phyloP scores from a whole-genome alignment of 2,888 invertebrate genomes.

The Aromia moschata region DNA sequence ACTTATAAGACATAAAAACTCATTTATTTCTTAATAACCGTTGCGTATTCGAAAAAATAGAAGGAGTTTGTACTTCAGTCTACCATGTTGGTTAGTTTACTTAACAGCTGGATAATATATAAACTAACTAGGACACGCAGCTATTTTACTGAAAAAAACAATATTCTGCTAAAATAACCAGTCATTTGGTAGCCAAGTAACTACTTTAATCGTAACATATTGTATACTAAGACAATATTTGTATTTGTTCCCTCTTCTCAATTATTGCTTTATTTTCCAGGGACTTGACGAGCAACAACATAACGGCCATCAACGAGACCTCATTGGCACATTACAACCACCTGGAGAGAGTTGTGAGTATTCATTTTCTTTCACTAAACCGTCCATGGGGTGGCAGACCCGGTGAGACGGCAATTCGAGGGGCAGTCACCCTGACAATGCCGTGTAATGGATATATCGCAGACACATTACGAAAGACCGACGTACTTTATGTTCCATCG shows the following conservation, averaged over 20 bases:
- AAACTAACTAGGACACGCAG: too few relatives aligned
- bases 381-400: not conserved
- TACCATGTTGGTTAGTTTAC: too few relatives aligned
- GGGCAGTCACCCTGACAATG: slow-evolving; percentile 41
- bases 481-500: slow-evolving; percentile 44
- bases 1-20: too few relatives aligned
- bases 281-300: slow-evolving; percentile 84
- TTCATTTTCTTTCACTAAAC: slow-evolving; percentile 22
- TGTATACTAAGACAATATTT: too few relatives aligned
- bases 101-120: too few relatives aligned
- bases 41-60: too few relatives aligned
- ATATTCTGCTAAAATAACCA: too few relatives aligned
- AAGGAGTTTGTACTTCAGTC: too few relatives aligned
- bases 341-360: slow-evolving; percentile 82
- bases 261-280: slow-evolving; percentile 66
- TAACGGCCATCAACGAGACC: slow-evolving; percentile 75
- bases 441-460: slow-evolving; percentile 46
- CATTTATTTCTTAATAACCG: too few relatives aligned
- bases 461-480: slow-evolving; percentile 53
- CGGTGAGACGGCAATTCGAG: slow-evolving; percentile 13
- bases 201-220: too few relatives aligned
- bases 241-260: not conserved
- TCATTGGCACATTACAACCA: slow-evolving; percentile 74
- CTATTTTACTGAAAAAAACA: too few relatives aligned
- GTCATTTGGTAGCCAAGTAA: too few relatives aligned